Conservation (phyloP, 1,140 invertebrate genomes). For the Zaprionus ghesquierei region DNA sequence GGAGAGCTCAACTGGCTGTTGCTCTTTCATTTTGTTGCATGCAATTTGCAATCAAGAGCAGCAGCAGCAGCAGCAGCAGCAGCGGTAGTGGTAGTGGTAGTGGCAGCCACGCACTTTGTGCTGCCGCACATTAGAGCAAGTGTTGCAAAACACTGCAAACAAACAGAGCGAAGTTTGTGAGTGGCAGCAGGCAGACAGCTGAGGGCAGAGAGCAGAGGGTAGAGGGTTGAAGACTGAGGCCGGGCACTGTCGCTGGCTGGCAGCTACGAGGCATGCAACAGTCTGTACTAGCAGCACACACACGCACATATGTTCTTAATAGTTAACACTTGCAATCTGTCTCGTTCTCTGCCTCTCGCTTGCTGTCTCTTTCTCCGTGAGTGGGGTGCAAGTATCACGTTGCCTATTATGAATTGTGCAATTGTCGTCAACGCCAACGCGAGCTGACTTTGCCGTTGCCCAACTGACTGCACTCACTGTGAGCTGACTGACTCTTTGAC, state of each 20-base stretch:
- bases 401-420: conserved; percentile 80
- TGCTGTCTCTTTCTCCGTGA: background rate
- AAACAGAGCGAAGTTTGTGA: conserved; percentile 54
- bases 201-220: conserved; percentile 3
- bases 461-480: conserved; percentile 47
- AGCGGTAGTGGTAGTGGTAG: background rate
- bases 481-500: conserved; percentile 37
- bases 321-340: conserved; percentile 49
- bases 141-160: conserved; percentile 54
- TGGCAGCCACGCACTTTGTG: conserved; percentile 10
- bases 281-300: conserved; percentile 49
- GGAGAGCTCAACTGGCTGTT: background rate
- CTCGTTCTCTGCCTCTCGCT: background rate
- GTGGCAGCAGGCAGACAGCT: conserved; percentile 23
- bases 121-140: conserved; percentile 60
- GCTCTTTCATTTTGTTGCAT: conserved; percentile 50
- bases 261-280: conserved; percentile 45
- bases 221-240: background rate
- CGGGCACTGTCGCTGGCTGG: background rate
- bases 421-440: conserved; percentile 74
- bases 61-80: conserved; percentile 2
- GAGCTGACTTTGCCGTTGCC: conserved; percentile 29
- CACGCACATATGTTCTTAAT: conserved; percentile 35
- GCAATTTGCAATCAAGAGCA: conserved; percentile 67
- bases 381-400: conserved; percentile 57